Evolutionary conservation across 2,113 vertebrate species (phyloP), one percentile per base, ranked within the genome.

Genomic region (Oenanthe melanoleuca): DNA sequence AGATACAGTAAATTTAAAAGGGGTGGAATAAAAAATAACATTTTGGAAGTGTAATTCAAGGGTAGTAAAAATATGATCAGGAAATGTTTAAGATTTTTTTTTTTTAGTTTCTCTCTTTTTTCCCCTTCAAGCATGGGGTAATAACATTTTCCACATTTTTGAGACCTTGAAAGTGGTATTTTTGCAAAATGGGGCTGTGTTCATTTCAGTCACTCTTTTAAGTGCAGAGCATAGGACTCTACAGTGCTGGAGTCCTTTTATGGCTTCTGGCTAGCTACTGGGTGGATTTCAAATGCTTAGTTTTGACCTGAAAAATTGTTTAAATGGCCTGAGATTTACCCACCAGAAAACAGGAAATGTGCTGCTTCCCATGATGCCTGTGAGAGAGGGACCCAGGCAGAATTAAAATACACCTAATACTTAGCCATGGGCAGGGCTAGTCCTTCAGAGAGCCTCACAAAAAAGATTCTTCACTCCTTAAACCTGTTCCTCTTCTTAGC

Each of bases 181-280:
- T 93, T 79, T 95, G 57, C 84, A 78, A 85, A 89, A 96, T n/a
- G 20, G 69, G 33, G 17, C 85, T 91, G 57, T 89, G 86, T 91
- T 94, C 67, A 19, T 88, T 78, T 87, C 71, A 74, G 44, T 83
- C 11, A 0, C 49, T 88, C 79, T 83, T 93, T 90, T 42, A 89
- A 92, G 78, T 55, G 56, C 33, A 69, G 26, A 80, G 19, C 44
- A 75, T 61, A 92, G 82, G 80, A 80, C 50, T 84, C 59, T 45
- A 42, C 44, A 50, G 75, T 67, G 69, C 64, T 84, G 75, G 53
- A 95, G 65, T 80, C n/a, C 50, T 93, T 92, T 87, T 49, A 64
- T 63, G 64, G 73, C 65, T 95, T 80, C 72, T 91, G 52, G 28
- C 40, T 89, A 92, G 81, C 86, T 92, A 72, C 34, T 96, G 71